Evolutionary conservation across 2,888 invertebrate genomes (phyloP).

Genomic region (Chorisops tibialis): DNA sequence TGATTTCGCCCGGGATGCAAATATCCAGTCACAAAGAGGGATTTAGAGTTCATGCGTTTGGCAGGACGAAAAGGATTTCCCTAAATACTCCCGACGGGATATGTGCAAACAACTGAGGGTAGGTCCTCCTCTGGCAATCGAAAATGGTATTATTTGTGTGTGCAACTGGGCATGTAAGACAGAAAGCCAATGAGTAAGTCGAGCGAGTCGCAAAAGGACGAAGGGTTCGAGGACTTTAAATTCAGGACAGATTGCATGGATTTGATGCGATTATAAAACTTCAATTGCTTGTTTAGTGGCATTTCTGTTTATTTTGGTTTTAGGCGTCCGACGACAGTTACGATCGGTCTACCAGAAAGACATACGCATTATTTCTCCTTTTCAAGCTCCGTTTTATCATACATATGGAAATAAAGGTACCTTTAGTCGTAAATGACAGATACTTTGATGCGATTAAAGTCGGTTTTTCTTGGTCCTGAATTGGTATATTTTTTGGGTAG

Average conservation of each 20-base stretch:
- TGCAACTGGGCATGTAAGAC: slow-evolving; percentile 26
- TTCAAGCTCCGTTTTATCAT: background rate
- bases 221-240: slow-evolving; percentile 9
- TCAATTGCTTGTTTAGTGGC: slow-evolving; percentile 34
- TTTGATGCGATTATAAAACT: slow-evolving; percentile 34
- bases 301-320: slow-evolving; percentile 31
- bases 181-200: slow-evolving; percentile 22
- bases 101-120: slow-evolving; percentile 5
- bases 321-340: slow-evolving; percentile 19
- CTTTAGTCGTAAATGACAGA: slow-evolving; percentile 18
- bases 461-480: background rate
- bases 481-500: too few species aligned
- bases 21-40: slow-evolving; percentile 15
- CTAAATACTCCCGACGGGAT: slow-evolving; percentile 26
- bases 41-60: slow-evolving; percentile 14
- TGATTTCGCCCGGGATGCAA: slow-evolving; percentile 31
- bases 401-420: too few species aligned
- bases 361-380: slow-evolving; percentile 5
- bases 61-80: slow-evolving; percentile 25
- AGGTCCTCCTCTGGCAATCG: slow-evolving; percentile 1
- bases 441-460: slow-evolving; percentile 21
- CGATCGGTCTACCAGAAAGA: slow-evolving; percentile 14
- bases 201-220: slow-evolving; percentile 2
- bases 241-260: slow-evolving; percentile 24
- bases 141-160: slow-evolving; percentile 18